phyloP scores from a whole-genome alignment of 2,888 invertebrate genomes.

The Ernsta delagoae region DNA sequence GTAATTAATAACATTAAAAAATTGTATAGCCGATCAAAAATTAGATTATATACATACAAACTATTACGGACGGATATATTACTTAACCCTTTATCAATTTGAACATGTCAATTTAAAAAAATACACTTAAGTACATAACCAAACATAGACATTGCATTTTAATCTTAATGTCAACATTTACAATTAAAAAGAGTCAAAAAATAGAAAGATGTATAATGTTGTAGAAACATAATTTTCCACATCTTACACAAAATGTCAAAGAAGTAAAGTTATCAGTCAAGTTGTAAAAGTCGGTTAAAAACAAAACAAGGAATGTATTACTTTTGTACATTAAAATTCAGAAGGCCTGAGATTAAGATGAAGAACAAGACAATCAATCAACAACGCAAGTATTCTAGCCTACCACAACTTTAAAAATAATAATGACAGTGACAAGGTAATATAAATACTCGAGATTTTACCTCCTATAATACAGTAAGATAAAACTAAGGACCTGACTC shows the following conservation, averaged over 20 bases:
- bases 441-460: no score
- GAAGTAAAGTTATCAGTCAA: constrained; percentile 22
- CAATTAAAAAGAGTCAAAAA: constrained; percentile 7
- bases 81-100: constrained; percentile 2
- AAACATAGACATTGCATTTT: not conserved
- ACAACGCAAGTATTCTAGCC: no score
- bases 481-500: no score
- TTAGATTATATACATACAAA: not conserved
- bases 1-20: no score
- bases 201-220: not conserved
- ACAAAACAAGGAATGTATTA: constrained; percentile 27
- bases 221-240: constrained; percentile 5
- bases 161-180: not conserved
- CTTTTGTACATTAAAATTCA: constrained; percentile 25
- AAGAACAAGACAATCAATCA: no score
- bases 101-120: not conserved
- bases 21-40: not conserved
- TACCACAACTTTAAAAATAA: no score
- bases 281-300: constrained; percentile 3
- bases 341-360: not conserved
- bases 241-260: constrained; percentile 13
- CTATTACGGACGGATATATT: constrained; percentile 9
- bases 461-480: no score
- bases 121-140: not conserved
- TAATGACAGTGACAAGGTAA: no score